Evolutionary conservation across 2,797 vertebrate species (phyloP), one percentile per base, ranked within the genome.

Genomic region (Coregonus ussuriensis): DNA sequence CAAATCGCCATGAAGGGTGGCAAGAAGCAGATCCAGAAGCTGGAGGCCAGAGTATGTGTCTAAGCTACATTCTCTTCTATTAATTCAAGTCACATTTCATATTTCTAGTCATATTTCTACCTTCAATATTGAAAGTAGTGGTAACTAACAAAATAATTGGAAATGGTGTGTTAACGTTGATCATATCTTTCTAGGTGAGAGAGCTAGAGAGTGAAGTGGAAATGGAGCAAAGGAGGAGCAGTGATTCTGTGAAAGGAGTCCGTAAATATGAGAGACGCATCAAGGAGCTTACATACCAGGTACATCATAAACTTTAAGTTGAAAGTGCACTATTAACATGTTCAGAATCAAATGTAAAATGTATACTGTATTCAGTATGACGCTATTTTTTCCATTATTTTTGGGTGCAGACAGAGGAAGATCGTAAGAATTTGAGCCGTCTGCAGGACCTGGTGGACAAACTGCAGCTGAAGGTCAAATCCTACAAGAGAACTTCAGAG

Each of bases 1-100:
- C 96, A 96, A 87, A 74, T 97, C 91, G 97, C 97, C 0, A 93
- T 97, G 90, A 97, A 96, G 79, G 96, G 96, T 1, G 96, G 96
- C 86, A 97, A 95, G 94, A 97, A 97, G 91, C 96, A 96, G 85
- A 93, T 97, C 79, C 96, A 97, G 92, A 96, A 96, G 9, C 9
- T 59, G n/a, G 56, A 59, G 56, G 56, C 14, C 56, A 47, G 41
- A 47, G 41, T 47, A 3, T 11, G 41, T 47, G 9, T 47, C 41
- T 47, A 47, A 47, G 9, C 41, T 13, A 13, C 41, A 47, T 47
- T 47, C 41, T 47, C 41, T 1, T 47, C 41, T 47, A 47, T 47
- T 47, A 47, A 47, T 47, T 47, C 41, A 47, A 47, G 41, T 47
- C 41, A 47, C 41, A 47, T 13, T 13, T 47, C 41, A 47, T 9